phyloP scores from a whole-genome alignment of 2,113 vertebrate genomes.

The Stigmatopora nigra region DNA sequence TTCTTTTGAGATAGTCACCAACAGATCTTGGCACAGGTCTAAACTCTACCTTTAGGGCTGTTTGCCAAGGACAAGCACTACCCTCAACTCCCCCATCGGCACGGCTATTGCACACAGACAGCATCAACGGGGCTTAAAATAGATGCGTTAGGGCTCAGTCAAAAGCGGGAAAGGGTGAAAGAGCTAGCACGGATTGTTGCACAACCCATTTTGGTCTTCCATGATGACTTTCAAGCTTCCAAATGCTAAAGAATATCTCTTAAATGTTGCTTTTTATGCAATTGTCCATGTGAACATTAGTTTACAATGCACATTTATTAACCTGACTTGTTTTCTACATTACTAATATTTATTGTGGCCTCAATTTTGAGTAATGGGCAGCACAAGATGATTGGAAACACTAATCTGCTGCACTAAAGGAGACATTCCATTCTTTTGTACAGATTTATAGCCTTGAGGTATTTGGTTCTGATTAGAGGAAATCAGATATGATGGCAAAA shows the following conservation, averaged over 20 bases:
- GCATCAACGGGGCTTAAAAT: conserved; percentile 60
- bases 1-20: conserved; percentile 19
- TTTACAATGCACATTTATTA: neutral
- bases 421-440: conserved; percentile 50
- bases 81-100: conserved; percentile 41
- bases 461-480: conserved; percentile 54
- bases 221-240: conserved; percentile 32
- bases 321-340: neutral
- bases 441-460: conserved; percentile 42
- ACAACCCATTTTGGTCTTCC: conserved; percentile 49
- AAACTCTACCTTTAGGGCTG: conserved; percentile 26
- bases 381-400: conserved; percentile 35
- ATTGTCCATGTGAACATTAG: neutral
- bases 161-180: conserved; percentile 33
- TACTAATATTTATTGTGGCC: neutral
- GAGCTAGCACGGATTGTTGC: conserved; percentile 51
- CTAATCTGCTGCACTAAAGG: conserved; percentile 41
- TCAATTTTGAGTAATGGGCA: neutral
- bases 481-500: conserved; percentile 44
- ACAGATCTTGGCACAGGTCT: conserved; percentile 27
- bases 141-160: conserved; percentile 48
- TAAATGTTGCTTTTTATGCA: neutral
- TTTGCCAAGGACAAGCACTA: conserved; percentile 46
- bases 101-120: conserved; percentile 28
- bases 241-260: neutral